Conservation (phyloP, 2,113 vertebrate species). For the Corapipo altera region DNA sequence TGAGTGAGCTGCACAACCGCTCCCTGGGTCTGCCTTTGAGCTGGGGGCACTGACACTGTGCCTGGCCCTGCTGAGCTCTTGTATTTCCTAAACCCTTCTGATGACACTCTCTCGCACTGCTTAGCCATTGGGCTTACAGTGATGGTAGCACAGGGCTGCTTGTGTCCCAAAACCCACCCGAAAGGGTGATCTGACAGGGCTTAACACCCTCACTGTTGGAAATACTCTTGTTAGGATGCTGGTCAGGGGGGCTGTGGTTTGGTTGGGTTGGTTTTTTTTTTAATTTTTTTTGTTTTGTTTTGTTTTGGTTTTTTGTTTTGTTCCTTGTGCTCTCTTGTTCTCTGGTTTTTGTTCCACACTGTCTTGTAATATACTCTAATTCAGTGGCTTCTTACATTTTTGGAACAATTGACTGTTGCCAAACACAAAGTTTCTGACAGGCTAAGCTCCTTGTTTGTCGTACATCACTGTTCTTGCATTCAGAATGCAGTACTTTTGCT, state of each 20-base stretch:
- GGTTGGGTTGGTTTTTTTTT: no score
- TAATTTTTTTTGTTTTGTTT: not conserved
- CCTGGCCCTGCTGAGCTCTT: not conserved
- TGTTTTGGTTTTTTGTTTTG: not conserved
- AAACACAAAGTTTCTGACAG: not conserved
- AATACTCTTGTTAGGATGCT: not conserved
- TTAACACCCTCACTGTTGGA: not conserved
- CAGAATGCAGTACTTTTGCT: not conserved
- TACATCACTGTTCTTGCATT: not conserved
- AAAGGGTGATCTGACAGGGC: not conserved
- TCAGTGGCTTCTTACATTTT: not conserved
- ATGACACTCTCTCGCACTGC: not conserved
- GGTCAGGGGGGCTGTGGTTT: not conserved
- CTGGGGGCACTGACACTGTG: not conserved
- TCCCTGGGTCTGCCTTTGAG: not conserved
- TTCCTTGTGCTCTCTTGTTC: not conserved
- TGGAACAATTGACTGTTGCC: not conserved
- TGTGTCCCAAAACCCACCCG: not conserved
- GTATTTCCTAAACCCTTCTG: not conserved
- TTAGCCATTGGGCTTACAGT: not conserved
- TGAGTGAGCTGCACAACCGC: rapidly evolving
- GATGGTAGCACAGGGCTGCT: not conserved
- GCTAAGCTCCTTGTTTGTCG: not conserved
- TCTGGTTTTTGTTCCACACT: not conserved
- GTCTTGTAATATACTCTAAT: not conserved